Conservation (phyloP, 2,113 vertebrate species). For the Azemiops feae region DNA sequence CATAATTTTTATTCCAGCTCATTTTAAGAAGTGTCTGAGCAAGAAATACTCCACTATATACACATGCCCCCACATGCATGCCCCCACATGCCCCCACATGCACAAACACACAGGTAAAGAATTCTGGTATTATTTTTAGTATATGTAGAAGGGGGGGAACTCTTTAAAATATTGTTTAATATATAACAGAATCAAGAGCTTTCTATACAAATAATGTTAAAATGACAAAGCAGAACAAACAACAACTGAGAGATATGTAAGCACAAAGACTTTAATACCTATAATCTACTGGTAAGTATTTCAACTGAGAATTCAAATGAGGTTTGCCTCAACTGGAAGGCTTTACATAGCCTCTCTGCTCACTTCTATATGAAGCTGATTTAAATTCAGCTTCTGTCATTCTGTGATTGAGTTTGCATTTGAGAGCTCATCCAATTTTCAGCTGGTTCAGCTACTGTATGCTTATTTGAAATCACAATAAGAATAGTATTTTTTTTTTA, state of each 20-base stretch:
- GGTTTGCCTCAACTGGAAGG: slow-evolving; percentile 27
- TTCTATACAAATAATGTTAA: neutral
- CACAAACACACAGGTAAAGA: neutral
- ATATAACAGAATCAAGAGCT: neutral
- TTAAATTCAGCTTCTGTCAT: neutral
- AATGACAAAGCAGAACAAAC: slow-evolving; percentile 40
- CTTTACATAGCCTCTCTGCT: neutral
- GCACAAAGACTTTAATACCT: neutral
- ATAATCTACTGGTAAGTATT: neutral
- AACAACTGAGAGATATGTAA: slow-evolving; percentile 46
- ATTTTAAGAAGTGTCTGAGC: neutral
- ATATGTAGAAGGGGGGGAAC: neutral
- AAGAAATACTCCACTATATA: neutral
- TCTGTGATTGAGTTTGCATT: neutral
- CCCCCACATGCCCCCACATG: neutral
- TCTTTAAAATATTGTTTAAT: neutral
- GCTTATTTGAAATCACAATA: neutral
- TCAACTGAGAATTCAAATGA: slow-evolving; percentile 20
- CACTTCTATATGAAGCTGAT: neutral
- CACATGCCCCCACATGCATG: neutral
- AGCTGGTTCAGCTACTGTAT: neutral
- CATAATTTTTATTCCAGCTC: neutral
- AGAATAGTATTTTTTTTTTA: neutral
- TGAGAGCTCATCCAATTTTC: neutral
- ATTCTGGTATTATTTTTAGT: neutral